Evolutionary conservation across 2,113 vertebrate species (phyloP).

Genomic region (Holacanthus passer): DNA sequence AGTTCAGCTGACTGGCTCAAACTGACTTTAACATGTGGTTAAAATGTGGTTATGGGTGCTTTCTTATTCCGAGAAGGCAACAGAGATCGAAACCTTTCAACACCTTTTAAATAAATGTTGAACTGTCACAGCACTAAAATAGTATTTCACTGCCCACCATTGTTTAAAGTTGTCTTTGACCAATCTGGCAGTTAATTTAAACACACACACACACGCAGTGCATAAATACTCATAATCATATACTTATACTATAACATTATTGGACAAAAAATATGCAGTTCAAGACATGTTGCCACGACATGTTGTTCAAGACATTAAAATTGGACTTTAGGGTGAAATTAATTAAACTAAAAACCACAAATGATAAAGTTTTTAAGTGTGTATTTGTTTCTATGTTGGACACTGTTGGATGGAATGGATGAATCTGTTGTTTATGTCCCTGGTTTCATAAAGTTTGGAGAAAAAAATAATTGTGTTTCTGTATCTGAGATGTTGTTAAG

Average conservation of each 20-base stretch:
- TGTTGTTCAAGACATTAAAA: too few species aligned
- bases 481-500: background rate
- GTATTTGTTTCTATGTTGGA: background rate
- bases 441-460: background rate
- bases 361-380: too few species aligned
- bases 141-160: background rate
- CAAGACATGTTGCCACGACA: background rate
- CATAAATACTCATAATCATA: background rate
- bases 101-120: background rate
- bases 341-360: background rate
- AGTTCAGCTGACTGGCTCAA: background rate
- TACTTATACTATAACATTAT: too few species aligned
- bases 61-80: background rate
- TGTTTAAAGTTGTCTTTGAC: background rate
- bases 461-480: background rate
- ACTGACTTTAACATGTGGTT: background rate
- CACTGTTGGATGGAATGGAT: too few species aligned
- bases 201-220: background rate
- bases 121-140: background rate
- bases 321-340: background rate
- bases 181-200: background rate
- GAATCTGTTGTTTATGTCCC: background rate
- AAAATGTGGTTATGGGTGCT: background rate
- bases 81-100: background rate
- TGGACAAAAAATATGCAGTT: too few species aligned